Evolutionary conservation across 2,888 invertebrate species (phyloP), one percentile per base, ranked within the genome.

Genomic region (Himalopsyche tibetana): DNA sequence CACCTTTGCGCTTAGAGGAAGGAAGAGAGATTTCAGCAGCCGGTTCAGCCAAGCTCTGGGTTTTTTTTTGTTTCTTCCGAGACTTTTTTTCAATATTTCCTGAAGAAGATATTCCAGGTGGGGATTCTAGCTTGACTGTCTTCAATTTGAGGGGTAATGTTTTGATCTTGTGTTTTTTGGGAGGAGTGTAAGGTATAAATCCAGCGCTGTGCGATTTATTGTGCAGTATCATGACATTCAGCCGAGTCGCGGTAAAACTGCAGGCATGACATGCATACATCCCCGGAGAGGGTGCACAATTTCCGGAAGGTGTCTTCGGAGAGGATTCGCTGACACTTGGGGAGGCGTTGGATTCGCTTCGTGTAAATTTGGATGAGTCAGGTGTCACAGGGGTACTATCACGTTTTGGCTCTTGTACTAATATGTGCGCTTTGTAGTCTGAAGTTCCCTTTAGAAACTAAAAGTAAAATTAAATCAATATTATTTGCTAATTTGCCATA

Each of bases 211-310:
- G 96, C 89, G 94, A 94, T 92, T 96, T 96, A 87, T 94, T 95
- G 90, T 97, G 97, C 88, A 95, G 91, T 88, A 96, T 94, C 90
- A 97, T 94, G 79, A 96, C 95, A 90, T 96, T 96, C 40, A 96
- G 92, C 45, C 96, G 94, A 19, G 93, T 92, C 51, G 96, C 95
- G 40, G 94, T 93, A 90, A 96, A 97, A 84, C 92, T 91, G 90
- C 96, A 96, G 55, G 94, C 91, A 89, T 94, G 94, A 90, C 96
- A 96, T 55, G 94, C 93, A 90, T 95, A 96, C 51, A 90, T 90
- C 85, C 92, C 93, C 28, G 85, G 79, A 40, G 90, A 88, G 17
- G 92, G 90, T 69, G 91, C 90, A 40, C 89, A 88, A 36, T 74
- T 74, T 84, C 89, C 84, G 5, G 89, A 80, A 81, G 86, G 74